These are phyloP conservation scores for Sphecodes monilicornis DNA, from an alignment of 2,888 invertebrate species.

Conservation along the genomic window DNA sequence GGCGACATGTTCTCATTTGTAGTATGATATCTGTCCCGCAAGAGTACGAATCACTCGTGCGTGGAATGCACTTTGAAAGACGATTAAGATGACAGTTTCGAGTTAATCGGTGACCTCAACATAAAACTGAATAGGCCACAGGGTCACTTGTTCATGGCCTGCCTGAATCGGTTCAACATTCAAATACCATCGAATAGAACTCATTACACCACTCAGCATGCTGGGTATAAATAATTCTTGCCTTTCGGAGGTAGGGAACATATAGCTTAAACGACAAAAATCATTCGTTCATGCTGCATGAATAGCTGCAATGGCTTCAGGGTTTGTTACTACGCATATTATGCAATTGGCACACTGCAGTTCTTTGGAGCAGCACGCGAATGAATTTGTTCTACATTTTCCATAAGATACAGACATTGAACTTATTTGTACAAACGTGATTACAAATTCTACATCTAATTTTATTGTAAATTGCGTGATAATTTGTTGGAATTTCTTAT, in stretches of 20 bases:
- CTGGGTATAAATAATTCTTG: neutral
- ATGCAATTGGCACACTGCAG: slow-evolving; percentile 5
- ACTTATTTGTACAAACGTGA: neutral
- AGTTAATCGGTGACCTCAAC: slow-evolving; percentile 8
- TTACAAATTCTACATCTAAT: too few relatives aligned
- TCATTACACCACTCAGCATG: neutral
- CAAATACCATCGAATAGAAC: neutral
- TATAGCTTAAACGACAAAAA: neutral
- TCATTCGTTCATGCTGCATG: neutral
- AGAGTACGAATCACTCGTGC: neutral
- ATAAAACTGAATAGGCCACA: slow-evolving; percentile 9
- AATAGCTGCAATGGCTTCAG: neutral
- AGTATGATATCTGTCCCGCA: neutral
- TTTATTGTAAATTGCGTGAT: too few relatives aligned
- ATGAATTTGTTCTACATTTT: neutral
- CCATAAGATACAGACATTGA: neutral
- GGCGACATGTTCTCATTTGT: neutral
- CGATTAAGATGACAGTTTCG: neutral
- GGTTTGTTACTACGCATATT: neutral
- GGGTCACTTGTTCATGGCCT: slow-evolving; percentile 10
- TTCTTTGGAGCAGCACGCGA: neutral
- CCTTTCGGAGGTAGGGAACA: neutral
- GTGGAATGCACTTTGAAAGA: slow-evolving; percentile 7
- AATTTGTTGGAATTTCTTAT: too few relatives aligned
- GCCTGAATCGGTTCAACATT: slow-evolving; percentile 3